Conservation (phyloP, 2,888 invertebrate genomes). For the Drosophila austrosaltans region DNA sequence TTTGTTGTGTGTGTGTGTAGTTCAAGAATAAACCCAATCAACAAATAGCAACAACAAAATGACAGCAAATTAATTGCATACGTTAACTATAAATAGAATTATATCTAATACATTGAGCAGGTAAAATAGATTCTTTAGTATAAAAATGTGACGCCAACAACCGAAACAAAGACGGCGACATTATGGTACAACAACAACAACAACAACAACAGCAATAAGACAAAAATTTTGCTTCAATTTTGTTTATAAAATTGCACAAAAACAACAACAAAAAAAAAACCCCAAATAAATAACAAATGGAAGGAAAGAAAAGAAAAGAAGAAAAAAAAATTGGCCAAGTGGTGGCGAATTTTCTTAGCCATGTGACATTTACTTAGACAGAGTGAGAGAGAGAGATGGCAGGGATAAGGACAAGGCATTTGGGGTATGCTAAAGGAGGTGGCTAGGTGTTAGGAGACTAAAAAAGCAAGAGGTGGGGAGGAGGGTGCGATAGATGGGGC, state of each 20-base stretch:
- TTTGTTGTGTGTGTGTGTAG: background rate
- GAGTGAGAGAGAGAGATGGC: too few relatives aligned
- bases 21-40: constrained; percentile 39
- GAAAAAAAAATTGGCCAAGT: background rate
- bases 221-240: constrained; percentile 15
- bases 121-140: constrained; percentile 17
- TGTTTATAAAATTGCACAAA: constrained; percentile 13
- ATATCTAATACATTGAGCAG: constrained; percentile 22
- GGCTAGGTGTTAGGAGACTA: too few relatives aligned
- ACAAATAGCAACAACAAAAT: constrained; percentile 34
- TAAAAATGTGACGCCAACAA: constrained; percentile 45
- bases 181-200: background rate
- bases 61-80: constrained; percentile 62
- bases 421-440: too few relatives aligned
- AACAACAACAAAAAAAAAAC: background rate
- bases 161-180: constrained; percentile 10
- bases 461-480: too few relatives aligned
- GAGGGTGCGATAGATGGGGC: background rate
- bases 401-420: too few relatives aligned
- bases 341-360: constrained; percentile 28
- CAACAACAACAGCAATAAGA: constrained; percentile 42
- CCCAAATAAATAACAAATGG: background rate
- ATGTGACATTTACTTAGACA: constrained; percentile 48
- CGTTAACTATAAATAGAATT: constrained; percentile 44
- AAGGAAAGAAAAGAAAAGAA: background rate